Conservation (phyloP, 2,797 vertebrate genomes). For the Fundulus diaphanus region DNA sequence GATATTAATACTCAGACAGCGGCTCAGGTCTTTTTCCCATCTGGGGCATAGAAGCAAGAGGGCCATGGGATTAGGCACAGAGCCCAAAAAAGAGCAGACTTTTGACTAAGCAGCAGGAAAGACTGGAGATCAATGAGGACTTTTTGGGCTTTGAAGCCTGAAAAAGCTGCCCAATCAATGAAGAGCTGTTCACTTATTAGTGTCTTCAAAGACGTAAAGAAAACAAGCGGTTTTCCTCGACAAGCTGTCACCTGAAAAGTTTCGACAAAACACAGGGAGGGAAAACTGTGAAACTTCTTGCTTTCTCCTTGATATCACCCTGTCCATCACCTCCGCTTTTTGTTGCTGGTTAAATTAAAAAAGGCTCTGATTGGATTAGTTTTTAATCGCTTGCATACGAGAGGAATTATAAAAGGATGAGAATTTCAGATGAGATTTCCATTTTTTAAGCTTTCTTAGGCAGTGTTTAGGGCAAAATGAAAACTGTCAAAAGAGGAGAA, state of each 20-base stretch:
- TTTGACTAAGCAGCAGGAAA: slow-evolving; percentile 65
- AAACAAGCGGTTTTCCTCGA: slow-evolving; percentile 43
- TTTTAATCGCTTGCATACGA: slow-evolving; percentile 6
- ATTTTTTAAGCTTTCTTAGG: neutral
- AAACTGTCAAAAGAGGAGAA: neutral
- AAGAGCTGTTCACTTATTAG: slow-evolving; percentile 63
- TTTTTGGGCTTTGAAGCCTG: slow-evolving; percentile 65
- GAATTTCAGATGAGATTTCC: neutral
- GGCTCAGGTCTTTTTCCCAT: slow-evolving; percentile 1
- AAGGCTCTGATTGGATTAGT: slow-evolving; percentile 2
- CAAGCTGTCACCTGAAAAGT: slow-evolving; percentile 18
- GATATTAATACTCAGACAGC: slow-evolving; percentile 11
- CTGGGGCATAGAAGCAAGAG: slow-evolving; percentile 9
- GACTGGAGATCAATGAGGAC: slow-evolving; percentile 65
- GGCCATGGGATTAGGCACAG: slow-evolving; percentile 26
- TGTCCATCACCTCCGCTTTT: slow-evolving; percentile 4
- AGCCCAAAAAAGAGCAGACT: slow-evolving; percentile 56
- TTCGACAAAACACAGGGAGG: slow-evolving; percentile 15
- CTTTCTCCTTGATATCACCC: slow-evolving; percentile 22
- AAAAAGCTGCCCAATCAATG: slow-evolving; percentile 68
- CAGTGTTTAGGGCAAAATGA: neutral
- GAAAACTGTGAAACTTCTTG: slow-evolving; percentile 18
- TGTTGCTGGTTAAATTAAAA: slow-evolving; percentile 35
- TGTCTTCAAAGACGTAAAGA: slow-evolving; percentile 55
- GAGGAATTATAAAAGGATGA: slow-evolving; percentile 11